Base-by-base conservation (phyloP, 1,140 invertebrate species). In the Drosophila lowei region DNA sequence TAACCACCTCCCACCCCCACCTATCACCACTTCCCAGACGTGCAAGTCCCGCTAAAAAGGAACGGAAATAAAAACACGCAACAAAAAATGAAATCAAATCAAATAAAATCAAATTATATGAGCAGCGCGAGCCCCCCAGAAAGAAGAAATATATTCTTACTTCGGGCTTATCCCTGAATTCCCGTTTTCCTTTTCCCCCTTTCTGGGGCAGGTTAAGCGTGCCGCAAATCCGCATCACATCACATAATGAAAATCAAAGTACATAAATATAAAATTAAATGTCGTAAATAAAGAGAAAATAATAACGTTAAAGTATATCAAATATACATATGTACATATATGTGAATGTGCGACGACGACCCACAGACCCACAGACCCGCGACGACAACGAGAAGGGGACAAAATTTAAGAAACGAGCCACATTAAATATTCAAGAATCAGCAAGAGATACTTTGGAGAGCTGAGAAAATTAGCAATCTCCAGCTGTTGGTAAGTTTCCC, bases 241-340 rank as follows among this genome's bases (percentile, higher is more conserved):
- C 61, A 56, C 53, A 52, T 86, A 88, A 88, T 88, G 74, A 65
- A 86, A 86, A 81, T 88, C 83, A 65, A 77, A 81, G 73, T 77
- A 85, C 65, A 86, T 78, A 77, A 77, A 86, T 86, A 80, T 86
- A 63, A 85, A 85, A 81, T 81, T 86, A 86, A 86, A 81, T 81
- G 78, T 72, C 78, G 85, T 81, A 86, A 86, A 76, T 76, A 86
- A 88, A 86, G 63, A 68, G 72, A 54, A 58, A 63, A 57, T 44
- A 68, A 78, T 66, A 77, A 23, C 60, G 64, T 38, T 30, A 55
- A 42, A 63, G 58, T 59, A 57, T 46, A 83, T 60, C 67, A 75
- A 57, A 53, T 47, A 38, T 13, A 53, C 43, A 38, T 13, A 72
- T 54, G 44, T 42, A 52, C 30, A 49, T 71, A 52, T 38, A 49